Base-by-base conservation (phyloP, 2,113 vertebrate genomes). In the Cheilinus undulatus region DNA sequence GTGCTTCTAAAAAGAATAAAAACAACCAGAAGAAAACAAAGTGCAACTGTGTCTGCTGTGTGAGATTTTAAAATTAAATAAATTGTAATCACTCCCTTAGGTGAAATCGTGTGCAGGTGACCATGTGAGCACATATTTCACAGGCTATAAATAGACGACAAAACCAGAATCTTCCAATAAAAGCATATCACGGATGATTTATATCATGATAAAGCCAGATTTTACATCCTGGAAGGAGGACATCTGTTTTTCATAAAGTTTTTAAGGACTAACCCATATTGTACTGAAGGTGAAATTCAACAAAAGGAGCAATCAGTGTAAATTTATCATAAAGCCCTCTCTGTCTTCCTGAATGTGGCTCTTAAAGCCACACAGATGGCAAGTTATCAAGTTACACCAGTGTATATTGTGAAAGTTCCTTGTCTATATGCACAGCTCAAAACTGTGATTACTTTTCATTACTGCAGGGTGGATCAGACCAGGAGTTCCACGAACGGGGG, bases 401-500 rank as follows among this genome's bases (percentile, higher is more conserved):
- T 64, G 49, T 80, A 46, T 67, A 52, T 80, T 78, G 38, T 80
- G 43, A 77, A 66, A 72, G 62, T 27, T 9, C 27, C 34, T 10
- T 43, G 77, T 82, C 57, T 75, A 71, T 75, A 74, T 65, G 71
- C 67, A 38, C 80, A 69, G 50, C 81, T 78, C 69, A 51, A 78
- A 89, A 85, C 77, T 80, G 53, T 84, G 83, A 88, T 89, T 90
- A 86, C 89, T 88, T 91, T 90, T 88, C 82, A 88, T 88, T 83
- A 72, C 80, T 59, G 73, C 59, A 65, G 66, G 69, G 34, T 17
- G 65, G 84, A 24, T 49, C 36, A 28, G 0, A 68, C 70, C 73
- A 86, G n/a, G 62, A 52, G 26, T 49, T 59, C 14, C 22, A 57
- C 1, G 7, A 28, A 5, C 4, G 3, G 72, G 56, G 71, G 73